Percentiles rank a stretch among this genome's conserved stretches.
These are phyloP conservation scores for Dipodomys merriami DNA, from an alignment of 2,113 vertebrate genomes.

Conservation along the genomic window DNA sequence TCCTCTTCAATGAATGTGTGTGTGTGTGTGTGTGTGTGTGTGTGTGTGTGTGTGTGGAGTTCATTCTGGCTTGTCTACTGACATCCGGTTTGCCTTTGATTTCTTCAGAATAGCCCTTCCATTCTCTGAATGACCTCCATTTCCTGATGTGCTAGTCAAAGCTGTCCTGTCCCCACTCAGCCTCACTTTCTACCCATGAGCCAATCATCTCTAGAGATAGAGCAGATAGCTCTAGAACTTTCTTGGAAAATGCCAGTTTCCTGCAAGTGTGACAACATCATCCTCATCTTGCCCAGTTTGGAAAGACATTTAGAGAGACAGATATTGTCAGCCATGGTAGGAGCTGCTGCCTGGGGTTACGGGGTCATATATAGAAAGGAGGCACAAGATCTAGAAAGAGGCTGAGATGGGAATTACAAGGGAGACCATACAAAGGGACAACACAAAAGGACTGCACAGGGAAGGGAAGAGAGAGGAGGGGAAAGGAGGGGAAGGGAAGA, in stretches of 20 bases:
- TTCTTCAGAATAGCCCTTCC: slow-evolving; percentile 33
- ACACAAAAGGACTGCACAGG: no score
- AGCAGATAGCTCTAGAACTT: slow-evolving; percentile 10
- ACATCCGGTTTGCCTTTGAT: slow-evolving; percentile 39
- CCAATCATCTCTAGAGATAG: background rate
- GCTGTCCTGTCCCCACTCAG: background rate
- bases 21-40: accelerated
- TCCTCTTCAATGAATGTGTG: slow-evolving; percentile 9
- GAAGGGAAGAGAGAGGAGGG: no score
- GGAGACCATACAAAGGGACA: background rate
- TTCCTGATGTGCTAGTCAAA: background rate
- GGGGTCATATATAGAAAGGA: background rate
- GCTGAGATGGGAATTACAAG: background rate
- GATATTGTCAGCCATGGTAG: background rate
- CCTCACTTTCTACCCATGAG: background rate
- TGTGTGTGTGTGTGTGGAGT: background rate
- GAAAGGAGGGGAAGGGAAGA: no score
- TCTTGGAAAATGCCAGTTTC: background rate
- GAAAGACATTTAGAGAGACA: background rate
- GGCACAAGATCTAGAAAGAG: background rate
- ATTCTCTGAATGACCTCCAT: slow-evolving; percentile 31
- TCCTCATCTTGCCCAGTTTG: background rate
- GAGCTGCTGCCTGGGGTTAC: background rate
- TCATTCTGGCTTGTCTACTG: background rate
- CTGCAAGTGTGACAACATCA: background rate